phyloP scores from a whole-genome alignment of 1,140 invertebrate species.

The Trichonephila inaurata region DNA sequence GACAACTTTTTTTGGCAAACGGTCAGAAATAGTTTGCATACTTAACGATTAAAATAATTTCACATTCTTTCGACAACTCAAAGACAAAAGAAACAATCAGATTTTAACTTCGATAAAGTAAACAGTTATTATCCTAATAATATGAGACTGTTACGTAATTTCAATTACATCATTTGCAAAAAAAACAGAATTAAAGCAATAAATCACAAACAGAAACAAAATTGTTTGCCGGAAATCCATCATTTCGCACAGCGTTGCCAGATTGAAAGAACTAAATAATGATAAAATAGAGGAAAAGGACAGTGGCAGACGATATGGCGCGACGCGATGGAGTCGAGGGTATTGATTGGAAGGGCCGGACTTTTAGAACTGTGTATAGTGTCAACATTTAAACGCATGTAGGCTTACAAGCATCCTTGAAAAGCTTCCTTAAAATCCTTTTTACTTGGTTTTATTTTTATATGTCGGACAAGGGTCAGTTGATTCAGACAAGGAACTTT shows the following conservation, averaged over 20 bases:
- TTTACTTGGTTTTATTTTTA: not conserved
- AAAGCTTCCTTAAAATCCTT: not conserved
- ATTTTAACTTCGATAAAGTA: too few species aligned
- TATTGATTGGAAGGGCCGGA: conserved; percentile 51
- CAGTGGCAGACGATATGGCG: conserved; percentile 47
- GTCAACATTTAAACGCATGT: conserved; percentile 52
- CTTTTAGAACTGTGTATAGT: not conserved
- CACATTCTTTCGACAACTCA: too few species aligned
- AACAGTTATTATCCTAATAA: too few species aligned
- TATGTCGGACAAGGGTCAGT: not conserved
- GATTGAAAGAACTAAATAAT: conserved; percentile 26
- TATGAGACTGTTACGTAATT: too few species aligned
- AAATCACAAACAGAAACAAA: not conserved
- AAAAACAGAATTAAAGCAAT: not conserved
- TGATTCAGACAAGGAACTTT: too few species aligned
- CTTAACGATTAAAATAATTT: too few species aligned
- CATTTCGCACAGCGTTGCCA: conserved; percentile 18
- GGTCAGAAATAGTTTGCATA: too few species aligned
- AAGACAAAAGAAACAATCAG: too few species aligned
- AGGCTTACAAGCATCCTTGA: conserved; percentile 24
- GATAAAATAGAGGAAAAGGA: conserved; percentile 37
- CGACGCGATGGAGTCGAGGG: conserved; percentile 60
- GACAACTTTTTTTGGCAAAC: too few species aligned
- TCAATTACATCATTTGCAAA: not conserved
- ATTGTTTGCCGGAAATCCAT: not conserved